Evolutionary conservation across 23 tunicate species (phyloP).

Genomic region (Ciona savignyi): DNA sequence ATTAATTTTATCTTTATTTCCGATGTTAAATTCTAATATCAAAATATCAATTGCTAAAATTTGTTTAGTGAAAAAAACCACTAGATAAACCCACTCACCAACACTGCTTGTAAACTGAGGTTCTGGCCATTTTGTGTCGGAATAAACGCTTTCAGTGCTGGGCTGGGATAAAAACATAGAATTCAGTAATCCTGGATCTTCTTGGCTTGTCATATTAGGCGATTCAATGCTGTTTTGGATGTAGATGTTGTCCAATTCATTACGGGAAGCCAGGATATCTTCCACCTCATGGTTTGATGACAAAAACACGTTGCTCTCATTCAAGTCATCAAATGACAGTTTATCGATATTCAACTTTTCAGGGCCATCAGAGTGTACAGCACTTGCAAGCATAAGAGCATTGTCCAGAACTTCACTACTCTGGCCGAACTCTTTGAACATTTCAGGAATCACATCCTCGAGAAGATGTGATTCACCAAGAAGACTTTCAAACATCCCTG

Average conservation of each 20-base stretch:
- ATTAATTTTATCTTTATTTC: too few species aligned
- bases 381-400: slow-evolving; percentile 32
- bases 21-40: too few species aligned
- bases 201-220: not conserved
- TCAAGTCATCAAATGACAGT: slow-evolving; percentile 24
- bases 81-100: not conserved
- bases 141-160: not conserved
- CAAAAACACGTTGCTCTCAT: slow-evolving; percentile 12
- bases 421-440: slow-evolving; percentile 29
- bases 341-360: slow-evolving; percentile 1
- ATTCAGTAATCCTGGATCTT: not conserved
- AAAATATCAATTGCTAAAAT: too few species aligned
- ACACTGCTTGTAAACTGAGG: not conserved
- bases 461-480: slow-evolving; percentile 29
- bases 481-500: slow-evolving; percentile 10
- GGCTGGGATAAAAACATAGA: not conserved
- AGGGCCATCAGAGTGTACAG: slow-evolving; percentile 14
- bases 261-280: not conserved
- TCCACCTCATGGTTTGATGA: slow-evolving; percentile 1
- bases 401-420: slow-evolving; percentile 31
- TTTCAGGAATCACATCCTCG: slow-evolving; percentile 37
- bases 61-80: too few species aligned
- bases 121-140: not conserved
- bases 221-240: not conserved
- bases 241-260: not conserved